Evolutionary conservation across 37 sponge, comb jelly and placozoan species (phyloP).

Genomic region (Geodia barretti): DNA sequence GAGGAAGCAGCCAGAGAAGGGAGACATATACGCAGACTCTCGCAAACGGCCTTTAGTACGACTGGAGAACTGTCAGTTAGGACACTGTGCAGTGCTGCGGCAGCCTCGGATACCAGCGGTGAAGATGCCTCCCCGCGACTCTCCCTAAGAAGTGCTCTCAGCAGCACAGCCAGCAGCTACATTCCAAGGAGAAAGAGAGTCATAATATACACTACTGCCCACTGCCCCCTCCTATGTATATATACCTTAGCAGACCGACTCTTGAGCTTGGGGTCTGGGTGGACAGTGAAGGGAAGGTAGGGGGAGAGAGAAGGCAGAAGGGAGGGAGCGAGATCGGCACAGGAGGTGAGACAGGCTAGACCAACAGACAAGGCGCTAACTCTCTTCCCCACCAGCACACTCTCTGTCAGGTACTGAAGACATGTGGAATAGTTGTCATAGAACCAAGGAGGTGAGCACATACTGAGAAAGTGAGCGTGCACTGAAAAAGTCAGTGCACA

Average conservation of each 20-base stretch:
- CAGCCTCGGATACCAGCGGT: conserved; percentile 18
- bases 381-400: conserved; percentile 4
- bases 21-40: conserved; percentile 59
- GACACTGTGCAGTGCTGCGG: conserved; percentile 1
- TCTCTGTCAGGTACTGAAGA: conserved; percentile 18
- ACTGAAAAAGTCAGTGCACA: too few species aligned
- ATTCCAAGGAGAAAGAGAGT: too few species aligned
- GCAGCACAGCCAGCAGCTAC: conserved; percentile 38
- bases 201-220: too few species aligned
- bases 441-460: too few species aligned
- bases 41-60: conserved; percentile 72
- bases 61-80: conserved; percentile 46
- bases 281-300: background rate
- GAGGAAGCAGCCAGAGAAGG: conserved; percentile 24
- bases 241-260: conserved; percentile 34
- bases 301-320: conserved; percentile 6
- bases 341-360: conserved; percentile 39
- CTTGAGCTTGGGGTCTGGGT: conserved; percentile 51
- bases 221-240: too few species aligned
- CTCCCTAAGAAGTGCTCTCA: conserved; percentile 14
- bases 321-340: conserved; percentile 27
- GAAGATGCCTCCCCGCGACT: conserved; percentile 12
- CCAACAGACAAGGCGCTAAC: conserved; percentile 57
- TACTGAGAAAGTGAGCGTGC: too few species aligned
- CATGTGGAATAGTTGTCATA: too few species aligned